These are phyloP conservation scores for Scartelaos histophorus DNA, from an alignment of 2,113 vertebrate genomes.

Conservation along the genomic window DNA sequence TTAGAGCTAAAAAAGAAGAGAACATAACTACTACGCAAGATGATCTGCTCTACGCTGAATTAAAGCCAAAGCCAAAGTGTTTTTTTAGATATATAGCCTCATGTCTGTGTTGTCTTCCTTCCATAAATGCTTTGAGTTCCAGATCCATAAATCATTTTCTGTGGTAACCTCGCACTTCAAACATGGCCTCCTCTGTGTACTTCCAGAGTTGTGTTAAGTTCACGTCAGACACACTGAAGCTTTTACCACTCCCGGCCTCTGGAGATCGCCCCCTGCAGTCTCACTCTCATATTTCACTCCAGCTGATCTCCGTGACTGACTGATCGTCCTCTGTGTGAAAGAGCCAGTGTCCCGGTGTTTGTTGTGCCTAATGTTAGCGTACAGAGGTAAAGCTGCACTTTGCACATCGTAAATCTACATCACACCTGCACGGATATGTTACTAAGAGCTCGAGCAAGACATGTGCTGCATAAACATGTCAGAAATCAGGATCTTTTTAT, in stretches of 20 bases:
- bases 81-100: no score
- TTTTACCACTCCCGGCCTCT: constrained; percentile 70
- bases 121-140: not conserved
- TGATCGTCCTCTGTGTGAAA: constrained; percentile 26
- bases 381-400: constrained; percentile 23
- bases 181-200: constrained; percentile 15
- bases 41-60: no score
- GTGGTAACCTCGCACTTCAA: constrained; percentile 34
- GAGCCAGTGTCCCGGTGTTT: constrained; percentile 6
- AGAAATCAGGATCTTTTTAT: not conserved
- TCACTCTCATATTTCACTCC: constrained; percentile 69
- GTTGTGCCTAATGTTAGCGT: constrained; percentile 23
- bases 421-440: not conserved
- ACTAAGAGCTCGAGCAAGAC: not conserved
- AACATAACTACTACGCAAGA: no score
- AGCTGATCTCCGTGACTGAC: constrained; percentile 37
- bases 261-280: constrained; percentile 66
- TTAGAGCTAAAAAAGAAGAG: no score
- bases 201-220: constrained; percentile 20
- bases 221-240: constrained; percentile 54
- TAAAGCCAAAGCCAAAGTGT: no score
- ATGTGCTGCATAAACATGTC: not conserved
- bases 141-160: constrained; percentile 48
- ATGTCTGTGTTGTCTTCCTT: not conserved
- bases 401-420: not conserved